Evolutionary conservation across 2,888 invertebrate species (phyloP).

Genomic region (Chymomyza caudatula): DNA sequence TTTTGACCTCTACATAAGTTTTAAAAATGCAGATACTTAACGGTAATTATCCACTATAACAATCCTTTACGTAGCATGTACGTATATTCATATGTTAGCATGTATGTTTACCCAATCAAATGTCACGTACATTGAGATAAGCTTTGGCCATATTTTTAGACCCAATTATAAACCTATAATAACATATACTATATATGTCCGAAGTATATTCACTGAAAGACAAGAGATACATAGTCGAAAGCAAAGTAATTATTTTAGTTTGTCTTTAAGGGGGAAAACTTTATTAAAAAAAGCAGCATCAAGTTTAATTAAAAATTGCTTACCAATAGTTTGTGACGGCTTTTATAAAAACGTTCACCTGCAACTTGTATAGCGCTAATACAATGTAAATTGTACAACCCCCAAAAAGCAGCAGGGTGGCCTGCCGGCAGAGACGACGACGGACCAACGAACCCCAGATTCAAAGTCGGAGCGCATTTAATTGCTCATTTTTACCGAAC

Average conservation of each 20-base stretch:
- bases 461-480: constrained; percentile 18
- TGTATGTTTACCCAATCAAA: not conserved
- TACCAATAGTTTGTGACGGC: constrained; percentile 9
- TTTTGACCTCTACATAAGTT: too few relatives aligned
- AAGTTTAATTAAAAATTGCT: constrained; percentile 34
- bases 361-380: not conserved
- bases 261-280: not conserved
- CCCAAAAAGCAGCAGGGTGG: constrained; percentile 2
- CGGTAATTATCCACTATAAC: not conserved
- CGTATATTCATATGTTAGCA: not conserved
- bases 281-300: not conserved
- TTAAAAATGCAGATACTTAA: too few relatives aligned
- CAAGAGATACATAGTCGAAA: not conserved
- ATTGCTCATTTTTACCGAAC: constrained; percentile 64
- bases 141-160: not conserved
- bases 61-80: not conserved
- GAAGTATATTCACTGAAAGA: not conserved
- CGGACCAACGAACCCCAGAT: not conserved
- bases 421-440: too few relatives aligned
- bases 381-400: constrained; percentile 14
- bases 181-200: not conserved
- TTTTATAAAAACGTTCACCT: not conserved
- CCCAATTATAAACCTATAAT: not conserved
- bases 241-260: not conserved
- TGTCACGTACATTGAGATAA: not conserved